phyloP scores from a whole-genome alignment of 2,113 vertebrate species.

The Ranitomeya imitator region DNA sequence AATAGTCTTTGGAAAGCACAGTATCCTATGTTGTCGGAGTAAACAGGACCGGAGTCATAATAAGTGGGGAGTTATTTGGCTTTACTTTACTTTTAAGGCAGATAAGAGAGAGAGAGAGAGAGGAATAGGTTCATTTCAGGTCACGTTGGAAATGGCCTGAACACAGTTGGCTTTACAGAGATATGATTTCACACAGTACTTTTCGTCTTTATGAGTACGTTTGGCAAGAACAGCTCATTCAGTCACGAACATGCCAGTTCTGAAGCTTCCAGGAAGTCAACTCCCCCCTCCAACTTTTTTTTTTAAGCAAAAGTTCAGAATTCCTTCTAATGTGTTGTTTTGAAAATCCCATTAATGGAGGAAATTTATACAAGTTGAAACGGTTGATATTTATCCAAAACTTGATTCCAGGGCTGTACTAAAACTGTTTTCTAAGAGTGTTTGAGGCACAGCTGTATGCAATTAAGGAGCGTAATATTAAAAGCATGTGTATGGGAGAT shows the following conservation, averaged over 20 bases:
- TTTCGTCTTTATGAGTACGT: slow-evolving; percentile 69
- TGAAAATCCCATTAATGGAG: slow-evolving; percentile 64
- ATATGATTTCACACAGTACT: slow-evolving; percentile 74
- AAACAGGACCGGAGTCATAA: slow-evolving; percentile 2
- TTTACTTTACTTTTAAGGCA: slow-evolving; percentile 22
- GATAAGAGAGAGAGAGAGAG: slow-evolving; percentile 50
- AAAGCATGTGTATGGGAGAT: slow-evolving; percentile 76
- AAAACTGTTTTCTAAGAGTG: slow-evolving; percentile 74
- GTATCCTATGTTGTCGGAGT: neutral
- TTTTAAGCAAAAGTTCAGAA: slow-evolving; percentile 38
- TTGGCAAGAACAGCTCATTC: slow-evolving; percentile 62
- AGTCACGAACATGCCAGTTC: slow-evolving; percentile 63
- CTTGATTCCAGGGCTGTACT: slow-evolving; percentile 69
- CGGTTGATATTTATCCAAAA: slow-evolving; percentile 71
- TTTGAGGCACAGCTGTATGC: slow-evolving; percentile 76
- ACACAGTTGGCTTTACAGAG: slow-evolving; percentile 61
- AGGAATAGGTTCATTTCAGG: slow-evolving; percentile 67
- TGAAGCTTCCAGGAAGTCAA: slow-evolving; percentile 66
- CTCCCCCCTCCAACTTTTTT: slow-evolving; percentile 16
- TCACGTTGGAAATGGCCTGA: slow-evolving; percentile 68
- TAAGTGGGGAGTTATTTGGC: slow-evolving; percentile 13
- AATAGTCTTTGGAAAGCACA: neutral
- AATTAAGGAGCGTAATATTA: slow-evolving; percentile 79
- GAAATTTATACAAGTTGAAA: slow-evolving; percentile 68
- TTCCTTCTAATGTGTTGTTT: slow-evolving; percentile 41